phyloP scores from a whole-genome alignment of 1,140 invertebrate genomes.

The Zaprionus nigranus region DNA sequence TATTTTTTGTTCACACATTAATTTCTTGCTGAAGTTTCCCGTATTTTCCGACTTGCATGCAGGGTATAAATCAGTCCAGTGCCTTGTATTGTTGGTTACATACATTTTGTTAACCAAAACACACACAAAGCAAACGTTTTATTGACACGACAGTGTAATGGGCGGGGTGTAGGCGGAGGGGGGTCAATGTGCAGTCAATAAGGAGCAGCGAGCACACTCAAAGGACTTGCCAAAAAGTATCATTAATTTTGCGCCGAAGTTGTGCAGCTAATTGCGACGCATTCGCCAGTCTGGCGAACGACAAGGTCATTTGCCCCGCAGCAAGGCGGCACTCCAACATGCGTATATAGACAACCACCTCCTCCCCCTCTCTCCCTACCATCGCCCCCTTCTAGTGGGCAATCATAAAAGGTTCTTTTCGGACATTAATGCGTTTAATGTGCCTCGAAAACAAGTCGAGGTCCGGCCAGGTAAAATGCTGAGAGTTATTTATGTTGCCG shows the following conservation, averaged over 20 bases:
- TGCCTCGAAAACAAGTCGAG: slow-evolving; percentile 47
- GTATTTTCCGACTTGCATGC: background rate
- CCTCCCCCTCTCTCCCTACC: slow-evolving; percentile 2
- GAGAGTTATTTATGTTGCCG: slow-evolving; percentile 69
- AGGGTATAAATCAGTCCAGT: background rate
- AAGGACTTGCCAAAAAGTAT: slow-evolving; percentile 53
- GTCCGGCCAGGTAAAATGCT: slow-evolving; percentile 59
- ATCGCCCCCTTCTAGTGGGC: slow-evolving; percentile 31
- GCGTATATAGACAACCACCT: background rate
- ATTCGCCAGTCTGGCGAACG: slow-evolving; percentile 56
- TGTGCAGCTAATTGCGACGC: slow-evolving; percentile 78
- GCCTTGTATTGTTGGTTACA: background rate
- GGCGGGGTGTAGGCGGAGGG: background rate
- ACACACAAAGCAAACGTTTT: slow-evolving; percentile 55
- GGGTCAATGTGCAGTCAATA: slow-evolving; percentile 57
- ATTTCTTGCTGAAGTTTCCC: too few relatives aligned
- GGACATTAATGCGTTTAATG: slow-evolving; percentile 66
- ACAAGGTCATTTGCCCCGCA: slow-evolving; percentile 49
- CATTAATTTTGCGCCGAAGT: slow-evolving; percentile 75
- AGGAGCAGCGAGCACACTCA: slow-evolving; percentile 58
- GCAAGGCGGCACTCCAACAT: slow-evolving; percentile 17
- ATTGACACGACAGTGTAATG: slow-evolving; percentile 58
- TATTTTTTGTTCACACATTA: too few relatives aligned
- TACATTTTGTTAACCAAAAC: background rate
- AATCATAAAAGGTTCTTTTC: slow-evolving; percentile 53